Conservation (phyloP, 2,113 vertebrate genomes). For the Lepidothrix coronata region DNA sequence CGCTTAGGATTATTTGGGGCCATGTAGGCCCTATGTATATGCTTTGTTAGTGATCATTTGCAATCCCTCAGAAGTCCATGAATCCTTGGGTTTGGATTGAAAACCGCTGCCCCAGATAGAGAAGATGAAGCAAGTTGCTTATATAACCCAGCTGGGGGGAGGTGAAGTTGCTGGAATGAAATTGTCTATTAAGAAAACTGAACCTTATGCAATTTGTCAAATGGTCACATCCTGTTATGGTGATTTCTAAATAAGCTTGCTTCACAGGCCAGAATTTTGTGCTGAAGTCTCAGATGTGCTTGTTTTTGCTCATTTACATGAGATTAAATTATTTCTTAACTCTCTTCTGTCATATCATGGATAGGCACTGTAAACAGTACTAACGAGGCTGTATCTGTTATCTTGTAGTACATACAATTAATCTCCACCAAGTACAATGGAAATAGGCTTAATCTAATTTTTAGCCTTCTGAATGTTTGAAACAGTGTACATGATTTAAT, state of each 20-base stretch:
- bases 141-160: background rate
- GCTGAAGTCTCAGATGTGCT: background rate
- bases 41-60: background rate
- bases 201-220: background rate
- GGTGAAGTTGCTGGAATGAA: background rate
- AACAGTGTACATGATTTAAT: slow-evolving; percentile 54
- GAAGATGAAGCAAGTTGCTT: background rate
- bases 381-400: slow-evolving; percentile 39
- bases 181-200: background rate
- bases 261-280: background rate
- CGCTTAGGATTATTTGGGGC: background rate
- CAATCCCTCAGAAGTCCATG: background rate
- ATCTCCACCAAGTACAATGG: slow-evolving; percentile 53
- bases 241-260: background rate
- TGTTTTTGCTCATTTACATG: slow-evolving; percentile 24
- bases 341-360: slow-evolving; percentile 31
- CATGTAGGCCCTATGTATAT: background rate
- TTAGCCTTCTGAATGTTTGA: slow-evolving; percentile 56
- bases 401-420: slow-evolving; percentile 23
- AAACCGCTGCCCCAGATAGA: background rate
- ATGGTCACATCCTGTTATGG: background rate
- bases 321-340: slow-evolving; percentile 50
- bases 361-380: slow-evolving; percentile 55
- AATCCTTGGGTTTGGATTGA: background rate
- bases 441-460: slow-evolving; percentile 57